A percentile compares a stretch with the other conserved stretches of the same genome.
These are phyloP conservation scores for Willowsia nigromaculata DNA, from an alignment of 2,888 invertebrate species.

Conservation along the genomic window DNA sequence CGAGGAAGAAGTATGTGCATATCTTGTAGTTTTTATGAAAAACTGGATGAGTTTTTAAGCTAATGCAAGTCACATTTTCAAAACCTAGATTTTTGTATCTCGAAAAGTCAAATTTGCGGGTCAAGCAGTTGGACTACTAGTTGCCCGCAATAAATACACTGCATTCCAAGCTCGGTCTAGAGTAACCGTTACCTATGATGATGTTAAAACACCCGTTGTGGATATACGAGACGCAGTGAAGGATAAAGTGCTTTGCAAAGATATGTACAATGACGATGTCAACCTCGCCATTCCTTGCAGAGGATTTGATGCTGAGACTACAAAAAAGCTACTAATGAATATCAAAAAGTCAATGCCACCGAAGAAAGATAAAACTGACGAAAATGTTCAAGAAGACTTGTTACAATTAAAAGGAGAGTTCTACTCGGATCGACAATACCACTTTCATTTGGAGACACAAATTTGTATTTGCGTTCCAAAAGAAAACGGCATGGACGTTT, in stretches of 20 bases:
- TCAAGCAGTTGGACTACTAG: slow-evolving; percentile 80
- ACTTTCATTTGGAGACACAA: slow-evolving; percentile 89
- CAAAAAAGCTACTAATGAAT: slow-evolving; percentile 12
- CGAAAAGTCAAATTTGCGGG: slow-evolving; percentile 80
- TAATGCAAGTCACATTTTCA: background rate
- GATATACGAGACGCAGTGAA: slow-evolving; percentile 64
- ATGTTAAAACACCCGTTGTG: slow-evolving; percentile 76
- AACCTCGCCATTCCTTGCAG: slow-evolving; percentile 46
- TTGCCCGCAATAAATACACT: slow-evolving; percentile 79
- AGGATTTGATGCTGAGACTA: slow-evolving; percentile 12
- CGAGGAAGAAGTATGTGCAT: slow-evolving; percentile 53
- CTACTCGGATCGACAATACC: slow-evolving; percentile 84
- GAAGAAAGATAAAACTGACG: background rate
- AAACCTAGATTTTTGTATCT: slow-evolving; percentile 79
- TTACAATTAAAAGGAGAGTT: slow-evolving; percentile 82
- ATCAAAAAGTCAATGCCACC: background rate
- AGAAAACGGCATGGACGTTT: slow-evolving; percentile 87
- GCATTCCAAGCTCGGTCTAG: slow-evolving; percentile 79
- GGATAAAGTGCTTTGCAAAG: slow-evolving; percentile 11
- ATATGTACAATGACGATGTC: background rate
- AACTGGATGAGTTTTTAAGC: background rate
- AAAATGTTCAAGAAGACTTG: background rate
- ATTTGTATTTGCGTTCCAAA: slow-evolving; percentile 85
- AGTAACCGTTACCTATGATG: slow-evolving; percentile 80
- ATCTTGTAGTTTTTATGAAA: background rate